These are phyloP conservation scores for Galbula dea DNA, from an alignment of 2,113 vertebrate genomes.

Conservation along the genomic window DNA sequence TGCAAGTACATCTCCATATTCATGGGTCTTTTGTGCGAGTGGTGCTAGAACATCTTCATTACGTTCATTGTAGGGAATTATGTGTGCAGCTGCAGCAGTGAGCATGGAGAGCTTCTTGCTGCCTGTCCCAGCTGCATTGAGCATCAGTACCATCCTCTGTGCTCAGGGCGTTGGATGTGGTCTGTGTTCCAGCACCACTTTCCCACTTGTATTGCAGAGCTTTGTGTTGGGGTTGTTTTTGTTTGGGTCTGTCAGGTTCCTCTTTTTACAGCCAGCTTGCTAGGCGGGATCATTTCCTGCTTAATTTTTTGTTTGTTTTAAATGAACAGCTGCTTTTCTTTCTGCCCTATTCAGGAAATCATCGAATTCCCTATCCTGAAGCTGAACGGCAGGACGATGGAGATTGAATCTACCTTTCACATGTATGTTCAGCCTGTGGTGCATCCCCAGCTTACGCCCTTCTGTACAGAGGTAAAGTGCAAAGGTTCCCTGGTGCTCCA, in stretches of 20 bases:
- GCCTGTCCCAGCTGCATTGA: rapidly evolving
- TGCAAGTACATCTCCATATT: rapidly evolving
- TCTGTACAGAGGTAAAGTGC: conserved; percentile 84
- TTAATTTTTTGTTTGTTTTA: background rate
- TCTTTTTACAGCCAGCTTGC: background rate
- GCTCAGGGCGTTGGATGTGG: rapidly evolving
- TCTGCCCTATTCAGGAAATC: conserved; percentile 77
- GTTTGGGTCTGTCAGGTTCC: background rate
- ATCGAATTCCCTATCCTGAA: conserved; percentile 86
- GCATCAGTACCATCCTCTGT: background rate
- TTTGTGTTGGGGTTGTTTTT: background rate
- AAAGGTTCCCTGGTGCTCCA: conserved; percentile 22
- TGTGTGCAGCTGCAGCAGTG: background rate
- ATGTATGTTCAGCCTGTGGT: conserved; percentile 85
- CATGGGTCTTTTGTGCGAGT: rapidly evolving
- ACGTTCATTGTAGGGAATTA: background rate
- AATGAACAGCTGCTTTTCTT: conserved; percentile 52
- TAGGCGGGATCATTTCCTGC: background rate
- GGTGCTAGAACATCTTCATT: background rate
- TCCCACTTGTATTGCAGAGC: background rate
- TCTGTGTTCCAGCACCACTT: background rate
- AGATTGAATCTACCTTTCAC: conserved; percentile 85
- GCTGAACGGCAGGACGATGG: conserved; percentile 84
- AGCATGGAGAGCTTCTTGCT: background rate
- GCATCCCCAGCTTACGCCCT: conserved; percentile 84